A percentile compares a stretch with the other conserved stretches of the same genome.
Evolutionary conservation across 2,888 invertebrate genomes (phyloP).

Genomic region (Hyalella azteca): DNA sequence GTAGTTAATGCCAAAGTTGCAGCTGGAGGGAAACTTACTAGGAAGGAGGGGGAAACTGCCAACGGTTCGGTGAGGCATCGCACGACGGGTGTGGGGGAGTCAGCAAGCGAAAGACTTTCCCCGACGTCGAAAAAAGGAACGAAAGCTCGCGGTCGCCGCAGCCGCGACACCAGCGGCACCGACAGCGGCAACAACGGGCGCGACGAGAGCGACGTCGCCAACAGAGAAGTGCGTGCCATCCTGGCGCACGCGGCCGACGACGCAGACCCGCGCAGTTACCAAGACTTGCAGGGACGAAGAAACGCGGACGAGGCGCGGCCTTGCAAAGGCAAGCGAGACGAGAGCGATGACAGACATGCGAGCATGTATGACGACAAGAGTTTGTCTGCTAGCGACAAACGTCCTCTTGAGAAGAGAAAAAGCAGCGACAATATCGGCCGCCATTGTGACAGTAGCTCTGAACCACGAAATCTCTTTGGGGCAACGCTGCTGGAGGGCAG

Average conservation of each 20-base stretch:
- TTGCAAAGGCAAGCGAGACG: not conserved
- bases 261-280: not conserved
- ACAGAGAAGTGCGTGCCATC: constrained; percentile 20
- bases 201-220: constrained; percentile 9
- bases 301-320: not conserved
- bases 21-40: too few relatives aligned
- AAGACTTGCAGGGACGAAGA: not conserved
- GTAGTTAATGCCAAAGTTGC: too few relatives aligned
- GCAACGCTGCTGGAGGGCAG: too few relatives aligned
- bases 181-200: not conserved
- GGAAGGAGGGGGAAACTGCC: too few relatives aligned
- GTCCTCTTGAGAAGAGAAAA: not conserved
- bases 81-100: not conserved
- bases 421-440: not conserved
- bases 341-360: not conserved
- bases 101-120: not conserved
- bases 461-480: not conserved
- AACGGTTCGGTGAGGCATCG: too few relatives aligned
- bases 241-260: not conserved
- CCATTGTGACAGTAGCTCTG: not conserved
- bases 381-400: not conserved
- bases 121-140: too few relatives aligned
- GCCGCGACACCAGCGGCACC: not conserved
- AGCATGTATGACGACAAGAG: not conserved
- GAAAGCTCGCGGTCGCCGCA: not conserved